These are phyloP conservation scores for Drosophila murphyi DNA, from an alignment of 1,140 invertebrate species.

Conservation along the genomic window DNA sequence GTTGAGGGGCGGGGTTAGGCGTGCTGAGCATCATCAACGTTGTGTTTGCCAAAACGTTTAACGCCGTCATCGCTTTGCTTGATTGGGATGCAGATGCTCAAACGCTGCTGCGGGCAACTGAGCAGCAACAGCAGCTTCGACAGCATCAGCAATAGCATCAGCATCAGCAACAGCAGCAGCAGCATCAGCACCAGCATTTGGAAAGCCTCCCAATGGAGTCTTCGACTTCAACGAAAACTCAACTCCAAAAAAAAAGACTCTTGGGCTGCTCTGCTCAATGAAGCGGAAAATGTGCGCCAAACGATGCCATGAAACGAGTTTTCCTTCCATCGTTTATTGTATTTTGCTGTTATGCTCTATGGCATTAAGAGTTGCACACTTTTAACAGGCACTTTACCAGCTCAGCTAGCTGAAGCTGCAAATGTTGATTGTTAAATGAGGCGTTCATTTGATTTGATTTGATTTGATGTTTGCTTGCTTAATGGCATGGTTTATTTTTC, in stretches of 20 bases:
- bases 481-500: conserved; percentile 1
- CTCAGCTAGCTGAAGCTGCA: background rate
- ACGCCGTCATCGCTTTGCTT: conserved; percentile 68
- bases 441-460: conserved; percentile 25
- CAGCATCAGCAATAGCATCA: conserved; percentile 35
- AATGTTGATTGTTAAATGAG: conserved; percentile 18
- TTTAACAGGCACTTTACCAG: conserved; percentile 14
- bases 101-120: conserved; percentile 24
- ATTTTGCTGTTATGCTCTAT: conserved; percentile 34
- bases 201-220: conserved; percentile 34
- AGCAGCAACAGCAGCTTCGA: conserved; percentile 23
- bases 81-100: conserved; percentile 74
- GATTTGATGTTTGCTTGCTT: background rate
- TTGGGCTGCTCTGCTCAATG: conserved; percentile 56
- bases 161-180: conserved; percentile 23
- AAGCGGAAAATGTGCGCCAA: conserved; percentile 80
- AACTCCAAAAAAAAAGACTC: conserved; percentile 21
- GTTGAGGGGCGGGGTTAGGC: background rate
- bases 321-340: conserved; percentile 32
- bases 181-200: conserved; percentile 53
- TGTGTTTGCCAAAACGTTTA: conserved; percentile 81
- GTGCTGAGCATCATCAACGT: conserved; percentile 35
- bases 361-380: conserved; percentile 17
- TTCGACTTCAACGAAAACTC: conserved; percentile 19
- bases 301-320: conserved; percentile 77